Evolutionary conservation across 2,888 invertebrate species (phyloP).

Genomic region (Mesochorus sp.): DNA sequence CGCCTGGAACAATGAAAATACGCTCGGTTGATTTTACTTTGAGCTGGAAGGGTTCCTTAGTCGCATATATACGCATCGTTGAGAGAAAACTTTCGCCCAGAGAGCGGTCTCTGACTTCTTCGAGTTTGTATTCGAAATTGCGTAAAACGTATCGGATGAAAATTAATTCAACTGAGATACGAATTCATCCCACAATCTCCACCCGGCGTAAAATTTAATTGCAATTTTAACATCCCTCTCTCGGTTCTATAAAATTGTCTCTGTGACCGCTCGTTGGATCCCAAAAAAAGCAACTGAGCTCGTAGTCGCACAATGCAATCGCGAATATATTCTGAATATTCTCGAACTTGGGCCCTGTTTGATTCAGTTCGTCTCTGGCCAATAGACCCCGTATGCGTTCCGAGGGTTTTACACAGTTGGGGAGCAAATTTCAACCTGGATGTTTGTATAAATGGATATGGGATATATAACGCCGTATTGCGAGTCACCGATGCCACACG

Average conservation of each 20-base stretch:
- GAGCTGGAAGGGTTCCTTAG: not conserved
- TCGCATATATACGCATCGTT: not conserved
- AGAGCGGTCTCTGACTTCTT: constrained; percentile 1
- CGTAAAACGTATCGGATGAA: not conserved
- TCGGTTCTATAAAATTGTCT: not conserved
- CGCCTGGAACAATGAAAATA: not conserved
- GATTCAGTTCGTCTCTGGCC: constrained; percentile 20
- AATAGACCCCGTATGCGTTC: constrained; percentile 3
- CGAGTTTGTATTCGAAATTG: not conserved
- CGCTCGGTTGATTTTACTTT: constrained; percentile 15
- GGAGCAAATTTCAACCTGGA: no score
- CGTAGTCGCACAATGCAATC: constrained; percentile 1
- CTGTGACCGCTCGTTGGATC: not conserved
- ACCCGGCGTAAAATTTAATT: constrained; percentile 72
- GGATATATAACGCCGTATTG: constrained; percentile 23
- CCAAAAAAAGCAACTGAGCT: constrained; percentile 33
- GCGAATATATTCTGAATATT: constrained; percentile 4
- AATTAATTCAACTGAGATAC: no score
- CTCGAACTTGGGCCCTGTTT: constrained; percentile 23
- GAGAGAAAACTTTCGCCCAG: not conserved
- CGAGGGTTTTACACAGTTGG: no score
- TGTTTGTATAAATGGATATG: not conserved
- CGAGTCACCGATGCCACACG: constrained; percentile 48
- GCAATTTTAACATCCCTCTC: constrained; percentile 55
- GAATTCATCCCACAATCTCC: no score